Base-by-base conservation (phyloP, 2,797 vertebrate genomes). In the Malacoctenus gilli region DNA sequence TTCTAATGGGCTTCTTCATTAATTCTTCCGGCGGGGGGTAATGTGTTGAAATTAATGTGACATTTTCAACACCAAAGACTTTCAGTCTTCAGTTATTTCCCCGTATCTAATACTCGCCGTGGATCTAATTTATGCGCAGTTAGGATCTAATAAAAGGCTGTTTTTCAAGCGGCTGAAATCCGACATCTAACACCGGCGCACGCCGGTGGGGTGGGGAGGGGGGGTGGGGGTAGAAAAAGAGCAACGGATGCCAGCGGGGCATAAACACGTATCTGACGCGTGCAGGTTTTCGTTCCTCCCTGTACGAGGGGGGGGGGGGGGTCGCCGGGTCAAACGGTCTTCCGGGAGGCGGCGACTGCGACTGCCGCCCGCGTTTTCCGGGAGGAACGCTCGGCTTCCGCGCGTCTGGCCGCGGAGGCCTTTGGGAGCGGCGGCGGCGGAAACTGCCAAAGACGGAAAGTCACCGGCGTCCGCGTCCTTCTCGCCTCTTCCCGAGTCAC, bases 1-100 rank as follows among this genome's bases (percentile, higher is more conserved):
- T 90, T 91, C 91, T 94, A 95, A 94, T 93, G 91, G 89, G 83
- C 82, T 79, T 86, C 89, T 94, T 94, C 91, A 94, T 94, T 94
- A 93, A 90, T 79, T 85, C 85, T 90, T 93, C 89, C 79, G 80
- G 90, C 89, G 67, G 59, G 66, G 68, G 43, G 85, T 92, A 92
- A 93, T 91, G 88, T 91, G 90, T 93, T 92, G 91, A 92, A 93
- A 92, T 93, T 80, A 91, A 90, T 86, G 81, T 92, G 92, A 93
- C 91, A 93, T 93, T 94, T 94, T 93, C 89, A 90, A 87, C 91
- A 92, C 88, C 85, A 88, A 91, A 91, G 87, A 85, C 66, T 86
- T 92, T 92, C 82, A 70, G 85, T 77, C 88, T 90, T 90, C 86
- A 71, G 66, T 87, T 89, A 89, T 73, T 77, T 64, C 68, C 47